Percentiles rank a stretch among this genome's conserved stretches.
Conservation (phyloP, 2,888 invertebrate species). For the Eupithecia abbreviata region DNA sequence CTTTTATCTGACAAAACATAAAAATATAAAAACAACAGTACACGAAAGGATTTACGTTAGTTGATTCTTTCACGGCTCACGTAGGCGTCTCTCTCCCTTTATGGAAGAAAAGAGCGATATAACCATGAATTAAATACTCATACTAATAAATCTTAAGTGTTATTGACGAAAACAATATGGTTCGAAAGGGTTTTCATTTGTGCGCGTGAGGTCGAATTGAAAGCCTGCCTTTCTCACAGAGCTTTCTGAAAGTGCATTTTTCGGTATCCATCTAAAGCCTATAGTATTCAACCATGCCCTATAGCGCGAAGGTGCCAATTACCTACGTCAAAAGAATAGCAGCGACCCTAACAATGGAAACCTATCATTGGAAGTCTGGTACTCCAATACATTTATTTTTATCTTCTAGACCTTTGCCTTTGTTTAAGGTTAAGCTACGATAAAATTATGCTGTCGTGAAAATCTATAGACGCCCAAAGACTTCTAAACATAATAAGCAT, state of each 20-base stretch:
- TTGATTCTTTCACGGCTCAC: background rate
- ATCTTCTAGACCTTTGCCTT: background rate
- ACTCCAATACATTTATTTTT: slow-evolving; percentile 8
- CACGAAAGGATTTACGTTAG: background rate
- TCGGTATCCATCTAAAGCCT: background rate
- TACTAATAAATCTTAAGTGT: background rate
- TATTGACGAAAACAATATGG: slow-evolving; percentile 9
- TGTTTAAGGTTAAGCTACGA: slow-evolving; percentile 12
- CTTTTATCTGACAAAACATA: slow-evolving; percentile 47
- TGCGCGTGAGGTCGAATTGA: slow-evolving; percentile 4
- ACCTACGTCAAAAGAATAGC: slow-evolving; percentile 11
- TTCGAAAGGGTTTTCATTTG: background rate
- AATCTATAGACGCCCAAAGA: slow-evolving; percentile 13
- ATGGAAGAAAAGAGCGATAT: slow-evolving; percentile 1
- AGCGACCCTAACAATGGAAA: slow-evolving; percentile 8
- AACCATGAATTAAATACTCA: background rate
- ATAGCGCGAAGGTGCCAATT: slow-evolving; percentile 9
- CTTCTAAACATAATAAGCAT: slow-evolving; percentile 6
- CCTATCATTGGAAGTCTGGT: slow-evolving; percentile 10
- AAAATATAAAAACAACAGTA: background rate
- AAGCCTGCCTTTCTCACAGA: background rate
- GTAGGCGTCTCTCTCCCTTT: background rate
- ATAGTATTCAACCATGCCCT: slow-evolving; percentile 1
- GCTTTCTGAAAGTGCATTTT: slow-evolving; percentile 5
- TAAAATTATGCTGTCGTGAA: slow-evolving; percentile 12